A percentile compares a stretch with the other conserved stretches of the same genome.
These are phyloP conservation scores for Mellilla xanthometata DNA, from an alignment of 2,888 invertebrate species.

Conservation along the genomic window DNA sequence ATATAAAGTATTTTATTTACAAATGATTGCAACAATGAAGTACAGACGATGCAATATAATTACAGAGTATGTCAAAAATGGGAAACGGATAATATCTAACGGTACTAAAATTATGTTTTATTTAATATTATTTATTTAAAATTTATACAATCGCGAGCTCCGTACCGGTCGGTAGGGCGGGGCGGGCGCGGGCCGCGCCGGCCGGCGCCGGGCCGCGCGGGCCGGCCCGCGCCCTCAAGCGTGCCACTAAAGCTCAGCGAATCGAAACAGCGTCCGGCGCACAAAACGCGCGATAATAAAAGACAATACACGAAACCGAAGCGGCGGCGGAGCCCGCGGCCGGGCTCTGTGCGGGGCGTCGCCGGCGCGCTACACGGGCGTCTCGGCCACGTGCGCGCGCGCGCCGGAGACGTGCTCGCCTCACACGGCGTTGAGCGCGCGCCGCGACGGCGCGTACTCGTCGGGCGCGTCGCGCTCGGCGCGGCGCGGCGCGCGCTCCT, in stretches of 20 bases:
- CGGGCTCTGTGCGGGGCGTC: conserved; percentile 21
- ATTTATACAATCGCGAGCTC: conserved; percentile 64
- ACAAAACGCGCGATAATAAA: conserved; percentile 37
- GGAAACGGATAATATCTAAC: conserved; percentile 80
- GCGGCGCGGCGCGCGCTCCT: conserved; percentile 67
- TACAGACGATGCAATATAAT: conserved; percentile 82
- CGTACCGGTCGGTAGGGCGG: conserved; percentile 37
- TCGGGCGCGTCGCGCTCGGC: conserved; percentile 66
- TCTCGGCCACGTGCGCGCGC: conserved; percentile 26
- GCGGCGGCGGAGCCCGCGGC: conserved; percentile 23
- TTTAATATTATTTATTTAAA: conserved; percentile 55
- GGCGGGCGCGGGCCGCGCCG: conserved; percentile 1
- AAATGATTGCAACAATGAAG: conserved; percentile 84
- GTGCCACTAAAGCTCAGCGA: conserved; percentile 54
- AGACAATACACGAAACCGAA: conserved; percentile 29
- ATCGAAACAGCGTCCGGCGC: conserved; percentile 48
- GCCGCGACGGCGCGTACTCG: conserved; percentile 85
- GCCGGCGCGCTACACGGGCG: conserved; percentile 23
- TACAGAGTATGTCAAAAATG: conserved; percentile 81
- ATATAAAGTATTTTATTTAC: conserved; percentile 84
- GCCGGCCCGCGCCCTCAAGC: conserved; percentile 28
- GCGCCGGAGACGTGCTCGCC: conserved; percentile 25
- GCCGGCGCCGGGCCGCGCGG: conserved; percentile 29
- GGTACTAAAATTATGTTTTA: conserved; percentile 74
- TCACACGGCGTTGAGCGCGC: conserved; percentile 89